Base-by-base conservation (phyloP, 2,888 invertebrate species). In the Ennomos fuscantarius region DNA sequence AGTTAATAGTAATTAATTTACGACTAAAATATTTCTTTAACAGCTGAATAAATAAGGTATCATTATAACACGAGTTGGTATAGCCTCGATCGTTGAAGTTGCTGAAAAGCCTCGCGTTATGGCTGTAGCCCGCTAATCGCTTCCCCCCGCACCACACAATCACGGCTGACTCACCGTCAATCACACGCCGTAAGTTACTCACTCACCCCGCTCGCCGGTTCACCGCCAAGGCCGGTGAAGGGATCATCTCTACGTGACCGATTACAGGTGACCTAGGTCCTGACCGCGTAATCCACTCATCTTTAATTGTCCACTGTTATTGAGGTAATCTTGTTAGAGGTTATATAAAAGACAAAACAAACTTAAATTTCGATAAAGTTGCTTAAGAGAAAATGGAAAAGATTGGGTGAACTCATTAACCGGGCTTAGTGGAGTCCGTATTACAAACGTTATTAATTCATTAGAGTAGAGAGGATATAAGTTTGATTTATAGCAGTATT, bases 231-330 rank as follows among this genome's bases (percentile, higher is more conserved):
- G 81, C 71, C 73, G 70, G 87, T 81, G 86, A 87, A 86, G 87
- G 86, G 86, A 79, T 66, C 76, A 60, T 66, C 68, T 60, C 73
- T 79, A 84, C 84, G 87, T 87, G 86, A 75, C 55, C 72, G 78
- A 84, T 86, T 83, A 85, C 66, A 54, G 57, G 60, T 51, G 45
- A 66, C 69, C 72, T 57, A 43, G 35, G 43, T 8, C 34, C 41
- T n/a, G 31, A 57, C 51, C 57, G 33, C 51, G 43, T 37, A 52
- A 56, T 56, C 37, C 47, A 24, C 24, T 24, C 24, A 24, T 24
- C 24, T 24, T 39, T 43, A 47, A 60, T 42, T 15, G 47, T 39
- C 50, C 46, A 9, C 39, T 41, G 48, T 54, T 56, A 60, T 62
- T 53, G 55, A 48, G 9, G 45, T 49, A 37, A 13, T 51, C 61